Evolutionary conservation across 2,113 vertebrate species (phyloP).

Genomic region (Saccopteryx leptura): DNA sequence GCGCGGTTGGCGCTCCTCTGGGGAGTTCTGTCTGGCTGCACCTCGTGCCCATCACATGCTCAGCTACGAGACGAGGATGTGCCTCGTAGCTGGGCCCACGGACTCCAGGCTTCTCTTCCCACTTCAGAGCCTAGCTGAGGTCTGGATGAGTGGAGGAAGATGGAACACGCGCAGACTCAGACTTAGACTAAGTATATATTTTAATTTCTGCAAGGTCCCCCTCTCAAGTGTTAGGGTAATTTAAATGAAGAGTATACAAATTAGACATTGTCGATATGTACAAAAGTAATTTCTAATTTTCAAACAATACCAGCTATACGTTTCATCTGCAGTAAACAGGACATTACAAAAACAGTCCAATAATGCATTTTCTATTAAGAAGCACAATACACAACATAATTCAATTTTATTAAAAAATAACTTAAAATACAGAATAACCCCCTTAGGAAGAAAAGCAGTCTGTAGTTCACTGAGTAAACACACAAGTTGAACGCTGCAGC

Average conservation of each 20-base stretch:
- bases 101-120: not conserved
- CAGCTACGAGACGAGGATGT: not conserved
- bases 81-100: not conserved
- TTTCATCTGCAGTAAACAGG: slow-evolving; percentile 85
- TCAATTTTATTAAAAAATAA: slow-evolving; percentile 83
- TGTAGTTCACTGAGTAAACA: slow-evolving; percentile 68
- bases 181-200: slow-evolving; percentile 50
- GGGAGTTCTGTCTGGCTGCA: not conserved
- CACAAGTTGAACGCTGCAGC: not conserved
- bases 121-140: slow-evolving; percentile 50
- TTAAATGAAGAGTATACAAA: slow-evolving; percentile 78
- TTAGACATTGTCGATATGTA: slow-evolving; percentile 80
- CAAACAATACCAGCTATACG: slow-evolving; percentile 81
- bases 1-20: not conserved
- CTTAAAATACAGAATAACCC: slow-evolving; percentile 76
- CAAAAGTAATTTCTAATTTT: slow-evolving; percentile 87
- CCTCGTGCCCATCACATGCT: too few species aligned
- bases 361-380: slow-evolving; percentile 76
- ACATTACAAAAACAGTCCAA: slow-evolving; percentile 84
- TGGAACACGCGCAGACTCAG: not conserved
- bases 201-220: slow-evolving; percentile 77
- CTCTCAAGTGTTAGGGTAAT: slow-evolving; percentile 50
- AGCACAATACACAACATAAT: slow-evolving; percentile 79
- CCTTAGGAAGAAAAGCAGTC: slow-evolving; percentile 74
- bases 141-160: not conserved